Base-by-base conservation (phyloP, 1,140 invertebrate genomes). In the Chelonus insularis region DNA sequence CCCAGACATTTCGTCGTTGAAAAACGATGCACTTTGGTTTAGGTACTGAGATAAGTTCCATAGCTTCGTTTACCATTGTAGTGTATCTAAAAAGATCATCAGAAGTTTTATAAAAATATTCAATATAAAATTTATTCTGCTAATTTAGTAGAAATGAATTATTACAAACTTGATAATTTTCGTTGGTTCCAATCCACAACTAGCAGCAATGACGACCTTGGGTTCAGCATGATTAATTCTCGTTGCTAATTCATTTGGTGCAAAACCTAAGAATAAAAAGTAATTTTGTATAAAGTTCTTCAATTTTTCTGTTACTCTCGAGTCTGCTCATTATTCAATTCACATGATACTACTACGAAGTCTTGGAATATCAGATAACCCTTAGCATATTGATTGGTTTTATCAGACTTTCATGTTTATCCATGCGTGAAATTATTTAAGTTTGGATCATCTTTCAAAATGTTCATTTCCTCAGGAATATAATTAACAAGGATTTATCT, bases 141-240 rank as follows among this genome's bases (percentile, higher is more conserved):
- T 29, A 9, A 11, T 39, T 39, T 39, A n/a, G 5, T 39, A 12
- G 11, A 32, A 16, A 11, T 1, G 14, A 12, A 7, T 11, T 48
- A 43, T 11, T 16, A 66, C 60, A 70, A 81, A 92, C 89, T 86
- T 88, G 21, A 97, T 86, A 41, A 93, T 83, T 82, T 89, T 91
- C 39, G 87, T 87, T 0, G 94, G 93, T 76, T 97, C 95, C 3
- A 97, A 83, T 3, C 95, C 95, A 75, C 91, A 95, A 76, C 91
- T 96, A 0, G 94, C 93, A 11, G 91, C 90, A 20, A 97, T 90
- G 25, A 97, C 87, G 2, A 96, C 86, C 72, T 92, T 94, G 0
- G 94, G 93, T 76, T 90, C 84, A 2, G 92, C 91, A 72, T 97
- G 94, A 66, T 92, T 86, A 57, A 97, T 96, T 54, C 95, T 85